Evolutionary conservation across 2,113 vertebrate genomes (phyloP).

Genomic region (Thymallus thymallus): DNA sequence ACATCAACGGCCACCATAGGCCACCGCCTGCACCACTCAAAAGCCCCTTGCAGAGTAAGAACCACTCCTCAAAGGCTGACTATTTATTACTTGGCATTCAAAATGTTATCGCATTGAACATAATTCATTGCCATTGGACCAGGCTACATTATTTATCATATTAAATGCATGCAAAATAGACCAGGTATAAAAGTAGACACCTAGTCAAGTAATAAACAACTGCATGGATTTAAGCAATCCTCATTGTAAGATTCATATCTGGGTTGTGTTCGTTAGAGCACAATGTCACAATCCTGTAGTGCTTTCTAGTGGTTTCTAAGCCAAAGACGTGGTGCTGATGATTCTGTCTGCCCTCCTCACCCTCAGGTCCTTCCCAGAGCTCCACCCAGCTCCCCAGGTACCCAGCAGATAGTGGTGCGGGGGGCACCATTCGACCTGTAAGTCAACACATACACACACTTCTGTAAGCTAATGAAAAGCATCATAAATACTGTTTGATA

Average conservation of each 20-base stretch:
- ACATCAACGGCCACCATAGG: constrained; percentile 82
- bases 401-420: constrained; percentile 57
- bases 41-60: constrained; percentile 69
- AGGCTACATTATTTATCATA: background rate
- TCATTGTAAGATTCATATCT: no score
- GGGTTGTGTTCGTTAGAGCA: no score
- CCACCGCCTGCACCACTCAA: constrained; percentile 65
- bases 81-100: no score
- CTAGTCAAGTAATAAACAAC: no score
- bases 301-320: no score
- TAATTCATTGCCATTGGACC: no score
- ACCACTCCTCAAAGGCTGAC: background rate
- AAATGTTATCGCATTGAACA: no score
- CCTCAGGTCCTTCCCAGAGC: constrained; percentile 56
- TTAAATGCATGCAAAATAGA: background rate
- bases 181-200: no score
- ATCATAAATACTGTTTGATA: background rate
- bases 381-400: constrained; percentile 71
- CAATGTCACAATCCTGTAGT: no score
- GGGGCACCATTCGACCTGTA: constrained; percentile 67
- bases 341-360: background rate
- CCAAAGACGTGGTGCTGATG: no score
- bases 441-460: constrained; percentile 34
- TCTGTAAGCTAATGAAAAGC: background rate
- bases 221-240: no score